Evolutionary conservation across 1,140 invertebrate genomes (phyloP).

Genomic region (Panulirus ornatus): DNA sequence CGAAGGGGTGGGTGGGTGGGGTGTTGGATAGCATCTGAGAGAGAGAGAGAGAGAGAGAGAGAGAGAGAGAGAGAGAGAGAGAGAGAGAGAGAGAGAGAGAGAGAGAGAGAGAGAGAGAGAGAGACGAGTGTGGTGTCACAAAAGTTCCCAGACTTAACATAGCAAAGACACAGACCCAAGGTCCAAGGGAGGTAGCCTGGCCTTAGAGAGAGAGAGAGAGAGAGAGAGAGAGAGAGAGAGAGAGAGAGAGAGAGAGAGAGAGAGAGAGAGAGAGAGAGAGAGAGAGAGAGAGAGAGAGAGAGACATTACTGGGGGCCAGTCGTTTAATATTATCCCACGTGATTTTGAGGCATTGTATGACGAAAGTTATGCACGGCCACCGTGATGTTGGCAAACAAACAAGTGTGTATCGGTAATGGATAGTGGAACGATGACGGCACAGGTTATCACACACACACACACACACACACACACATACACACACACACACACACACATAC

Average conservation of each 20-base stretch:
- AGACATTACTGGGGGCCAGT: no score
- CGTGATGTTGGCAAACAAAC: no score
- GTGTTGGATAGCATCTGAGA: neutral
- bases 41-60: neutral
- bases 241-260: neutral
- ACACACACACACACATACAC: no score
- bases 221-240: neutral
- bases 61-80: conserved; percentile 34
- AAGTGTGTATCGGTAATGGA: neutral
- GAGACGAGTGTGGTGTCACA: no score
- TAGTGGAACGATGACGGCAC: no score
- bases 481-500: no score
- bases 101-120: conserved; percentile 26
- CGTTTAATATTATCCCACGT: neutral
- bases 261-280: no score
- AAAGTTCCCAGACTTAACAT: neutral
- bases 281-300: conserved; percentile 13
- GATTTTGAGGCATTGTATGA: no score
- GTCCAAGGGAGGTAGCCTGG: no score
- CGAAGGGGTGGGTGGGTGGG: neutral
- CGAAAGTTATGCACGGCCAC: no score
- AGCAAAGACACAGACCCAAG: neutral
- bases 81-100: conserved; percentile 26
- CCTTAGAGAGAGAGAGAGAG: no score
- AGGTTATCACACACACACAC: no score